Percentiles rank a stretch among this genome's conserved stretches.
These are phyloP conservation scores for Aplysina aerophoba DNA, from an alignment of 37 sponge, comb jelly and placozoan species.

Conservation along the genomic window DNA sequence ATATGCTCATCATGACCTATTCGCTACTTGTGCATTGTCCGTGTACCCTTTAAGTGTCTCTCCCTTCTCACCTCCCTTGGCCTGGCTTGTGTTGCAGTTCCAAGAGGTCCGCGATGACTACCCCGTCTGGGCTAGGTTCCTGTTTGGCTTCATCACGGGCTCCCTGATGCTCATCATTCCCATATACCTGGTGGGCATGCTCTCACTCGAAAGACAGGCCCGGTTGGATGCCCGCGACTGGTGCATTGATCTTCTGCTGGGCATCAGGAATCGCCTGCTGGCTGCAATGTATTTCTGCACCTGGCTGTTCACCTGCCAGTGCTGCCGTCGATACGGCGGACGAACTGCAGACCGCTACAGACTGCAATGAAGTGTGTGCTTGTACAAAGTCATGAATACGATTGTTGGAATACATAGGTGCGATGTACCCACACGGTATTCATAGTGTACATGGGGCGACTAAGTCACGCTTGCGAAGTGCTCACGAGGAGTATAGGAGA, in stretches of 20 bases:
- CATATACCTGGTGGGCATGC: constrained; percentile 59
- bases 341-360: background rate
- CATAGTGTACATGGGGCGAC: background rate
- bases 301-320: constrained; percentile 27
- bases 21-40: too few species aligned
- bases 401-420: too few species aligned
- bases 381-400: too few species aligned
- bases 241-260: constrained; percentile 4
- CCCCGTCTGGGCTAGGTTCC: constrained; percentile 82
- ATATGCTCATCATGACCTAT: too few species aligned
- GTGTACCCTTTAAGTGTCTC: background rate
- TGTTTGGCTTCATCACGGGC: constrained; percentile 73
- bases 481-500: too few species aligned
- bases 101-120: constrained; percentile 47
- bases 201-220: constrained; percentile 42
- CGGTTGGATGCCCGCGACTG: constrained; percentile 39
- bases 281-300: background rate
- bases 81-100: constrained; percentile 19
- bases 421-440: background rate
- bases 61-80: background rate
- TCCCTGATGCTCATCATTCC: constrained; percentile 74
- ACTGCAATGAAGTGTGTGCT: background rate
- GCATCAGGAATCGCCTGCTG: background rate
- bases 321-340: background rate
- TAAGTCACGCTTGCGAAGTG: too few species aligned